These are phyloP conservation scores for Koerneria pararmatus DNA, from an alignment of 2,888 invertebrate species.

Conservation along the genomic window DNA sequence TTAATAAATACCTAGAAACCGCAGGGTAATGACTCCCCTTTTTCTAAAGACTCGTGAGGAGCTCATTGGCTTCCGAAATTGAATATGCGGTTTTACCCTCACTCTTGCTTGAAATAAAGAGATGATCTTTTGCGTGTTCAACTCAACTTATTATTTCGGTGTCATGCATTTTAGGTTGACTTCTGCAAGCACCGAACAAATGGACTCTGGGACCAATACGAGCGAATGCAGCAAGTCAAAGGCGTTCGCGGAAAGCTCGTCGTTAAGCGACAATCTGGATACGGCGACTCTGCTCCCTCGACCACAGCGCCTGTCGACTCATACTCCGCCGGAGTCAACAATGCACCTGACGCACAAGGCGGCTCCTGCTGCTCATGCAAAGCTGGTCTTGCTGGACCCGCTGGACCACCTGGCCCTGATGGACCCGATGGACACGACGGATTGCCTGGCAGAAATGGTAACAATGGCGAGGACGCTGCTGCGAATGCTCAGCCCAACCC, in stretches of 20 bases:
- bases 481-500: constrained; percentile 46
- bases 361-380: constrained; percentile 45
- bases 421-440: constrained; percentile 29
- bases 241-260: constrained; percentile 38
- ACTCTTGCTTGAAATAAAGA: no score
- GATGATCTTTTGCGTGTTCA: no score
- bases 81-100: no score
- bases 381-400: constrained; percentile 35
- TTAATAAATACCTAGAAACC: no score
- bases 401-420: constrained; percentile 38
- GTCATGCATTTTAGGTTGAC: constrained; percentile 38
- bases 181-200: constrained; percentile 48
- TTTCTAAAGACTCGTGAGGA: no score
- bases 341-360: no score
- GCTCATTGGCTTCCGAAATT: no score
- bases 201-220: constrained; percentile 46
- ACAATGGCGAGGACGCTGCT: constrained; percentile 36
- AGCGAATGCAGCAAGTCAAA: constrained; percentile 37
- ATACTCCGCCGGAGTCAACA: constrained; percentile 27
- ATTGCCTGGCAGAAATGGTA: constrained; percentile 22
- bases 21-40: no score
- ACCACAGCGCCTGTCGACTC: constrained; percentile 20
- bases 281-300: constrained; percentile 28
- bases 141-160: no score
- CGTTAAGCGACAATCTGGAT: constrained; percentile 43